phyloP scores from a whole-genome alignment of 30 jellyfish, hydroid and myxozoan genomes.

The Hydractinia echinata region DNA sequence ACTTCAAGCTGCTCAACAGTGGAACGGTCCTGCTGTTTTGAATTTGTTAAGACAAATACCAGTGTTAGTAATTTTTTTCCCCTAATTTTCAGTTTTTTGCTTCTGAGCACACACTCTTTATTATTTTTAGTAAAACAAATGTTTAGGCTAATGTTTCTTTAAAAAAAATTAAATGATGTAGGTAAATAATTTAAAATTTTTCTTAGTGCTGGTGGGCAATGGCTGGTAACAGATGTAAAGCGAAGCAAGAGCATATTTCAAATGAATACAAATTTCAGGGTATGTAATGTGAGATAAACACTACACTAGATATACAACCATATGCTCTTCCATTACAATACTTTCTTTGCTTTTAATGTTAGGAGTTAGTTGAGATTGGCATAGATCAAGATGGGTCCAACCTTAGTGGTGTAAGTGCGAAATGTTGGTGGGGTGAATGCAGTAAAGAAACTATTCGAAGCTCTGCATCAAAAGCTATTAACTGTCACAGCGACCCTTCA shows the following conservation, averaged over 20 bases:
- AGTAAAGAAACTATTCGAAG: slow-evolving; percentile 47
- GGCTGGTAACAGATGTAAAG: slow-evolving; percentile 71
- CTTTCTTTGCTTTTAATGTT: not conserved
- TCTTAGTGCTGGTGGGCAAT: slow-evolving; percentile 84
- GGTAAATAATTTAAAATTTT: not conserved
- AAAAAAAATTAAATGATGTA: too few relatives aligned
- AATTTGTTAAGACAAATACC: slow-evolving; percentile 70
- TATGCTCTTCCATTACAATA: not conserved
- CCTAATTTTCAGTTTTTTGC: too few relatives aligned
- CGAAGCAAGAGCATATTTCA: slow-evolving; percentile 70
- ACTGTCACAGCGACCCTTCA: slow-evolving; percentile 56
- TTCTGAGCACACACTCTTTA: too few relatives aligned
- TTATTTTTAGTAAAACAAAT: too few relatives aligned
- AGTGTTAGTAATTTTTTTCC: slow-evolving; percentile 34
- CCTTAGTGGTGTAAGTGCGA: slow-evolving; percentile 95
- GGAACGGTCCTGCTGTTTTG: slow-evolving; percentile 94
- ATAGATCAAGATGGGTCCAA: slow-evolving; percentile 85
- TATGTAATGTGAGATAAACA: slow-evolving; percentile 8
- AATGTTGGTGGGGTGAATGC: slow-evolving; percentile 93
- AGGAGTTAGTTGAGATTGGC: slow-evolving; percentile 88
- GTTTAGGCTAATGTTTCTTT: too few relatives aligned
- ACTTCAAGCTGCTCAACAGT: slow-evolving; percentile 96
- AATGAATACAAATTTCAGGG: slow-evolving; percentile 62
- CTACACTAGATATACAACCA: not conserved
- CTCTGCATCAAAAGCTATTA: slow-evolving; percentile 54